phyloP scores from a whole-genome alignment of 2,888 invertebrate genomes.

The Hoplodrina ambigua region DNA sequence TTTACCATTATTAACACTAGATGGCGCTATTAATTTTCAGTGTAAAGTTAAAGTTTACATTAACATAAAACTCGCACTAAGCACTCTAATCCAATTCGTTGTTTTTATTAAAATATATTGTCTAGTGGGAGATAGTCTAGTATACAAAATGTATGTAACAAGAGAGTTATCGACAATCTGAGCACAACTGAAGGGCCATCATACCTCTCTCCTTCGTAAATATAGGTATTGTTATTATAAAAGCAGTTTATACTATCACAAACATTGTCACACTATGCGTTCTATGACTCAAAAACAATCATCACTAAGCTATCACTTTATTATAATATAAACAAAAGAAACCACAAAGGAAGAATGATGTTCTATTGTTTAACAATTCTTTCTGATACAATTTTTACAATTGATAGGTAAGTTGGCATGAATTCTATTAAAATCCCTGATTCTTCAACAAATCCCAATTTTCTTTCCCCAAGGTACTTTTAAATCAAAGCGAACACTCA shows the following conservation, averaged over 20 bases:
- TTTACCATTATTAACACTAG: no score
- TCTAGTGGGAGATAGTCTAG: not conserved
- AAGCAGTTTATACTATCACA: slow-evolving; percentile 1
- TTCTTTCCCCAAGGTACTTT: not conserved
- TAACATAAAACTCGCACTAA: no score
- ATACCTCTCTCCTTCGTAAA: not conserved
- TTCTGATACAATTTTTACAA: not conserved
- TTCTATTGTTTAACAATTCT: slow-evolving; percentile 1
- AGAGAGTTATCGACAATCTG: slow-evolving; percentile 23
- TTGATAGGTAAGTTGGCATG: not conserved
- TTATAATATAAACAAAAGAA: slow-evolving; percentile 3
- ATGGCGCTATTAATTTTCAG: no score
- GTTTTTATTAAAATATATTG: not conserved
- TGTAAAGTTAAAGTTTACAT: no score
- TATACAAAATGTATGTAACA: not conserved
- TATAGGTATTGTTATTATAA: not conserved
- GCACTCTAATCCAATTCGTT: no score
- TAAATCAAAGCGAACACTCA: slow-evolving; percentile 14
- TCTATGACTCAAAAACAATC: slow-evolving; percentile 10
- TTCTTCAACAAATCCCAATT: slow-evolving; percentile 11
- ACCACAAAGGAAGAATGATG: slow-evolving; percentile 9
- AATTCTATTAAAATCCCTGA: not conserved
- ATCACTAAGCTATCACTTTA: not conserved
- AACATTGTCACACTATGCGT: slow-evolving; percentile 12
- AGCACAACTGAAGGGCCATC: not conserved